phyloP scores from a whole-genome alignment of 2,797 vertebrate species.

The Heteromormyrus szaboi region DNA sequence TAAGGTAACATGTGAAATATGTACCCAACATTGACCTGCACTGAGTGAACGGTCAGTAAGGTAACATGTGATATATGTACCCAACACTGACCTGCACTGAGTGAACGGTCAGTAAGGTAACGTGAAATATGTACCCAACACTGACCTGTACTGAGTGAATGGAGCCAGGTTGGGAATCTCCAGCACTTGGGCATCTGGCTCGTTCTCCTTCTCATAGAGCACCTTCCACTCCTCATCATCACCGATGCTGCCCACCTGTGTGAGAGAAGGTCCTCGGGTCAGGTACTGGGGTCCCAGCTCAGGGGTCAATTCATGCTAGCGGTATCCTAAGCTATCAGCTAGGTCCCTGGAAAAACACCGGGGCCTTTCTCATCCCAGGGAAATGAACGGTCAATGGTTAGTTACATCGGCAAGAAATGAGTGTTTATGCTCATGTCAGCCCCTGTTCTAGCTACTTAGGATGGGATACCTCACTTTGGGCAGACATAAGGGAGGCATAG shows the following conservation, averaged over 20 bases:
- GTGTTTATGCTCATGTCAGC: not conserved
- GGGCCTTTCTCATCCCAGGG: no score
- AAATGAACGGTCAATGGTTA: not conserved
- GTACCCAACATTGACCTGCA: no score
- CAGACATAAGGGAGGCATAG: not conserved
- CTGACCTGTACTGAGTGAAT: conserved; percentile 90
- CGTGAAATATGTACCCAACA: not conserved
- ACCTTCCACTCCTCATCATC: conserved; percentile 78
- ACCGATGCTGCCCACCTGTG: conserved; percentile 66
- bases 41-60: no score
- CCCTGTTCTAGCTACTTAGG: not conserved
- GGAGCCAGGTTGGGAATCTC: conserved; percentile 84
- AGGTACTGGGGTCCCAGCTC: not conserved
- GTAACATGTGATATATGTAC: no score
- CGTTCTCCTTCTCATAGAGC: conserved; percentile 78
- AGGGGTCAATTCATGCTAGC: not conserved
- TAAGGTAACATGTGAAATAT: no score
- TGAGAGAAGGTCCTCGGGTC: not conserved
- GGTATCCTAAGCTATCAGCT: not conserved
- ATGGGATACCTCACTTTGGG: not conserved
- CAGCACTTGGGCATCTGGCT: conserved; percentile 75
- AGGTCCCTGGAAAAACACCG: not conserved
- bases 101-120: not conserved
- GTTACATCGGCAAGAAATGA: not conserved
- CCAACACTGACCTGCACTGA: no score